Percentiles rank a stretch among this genome's conserved stretches.
Conservation (phyloP, 2,888 invertebrate species). For the Epinotia brunnichana region DNA sequence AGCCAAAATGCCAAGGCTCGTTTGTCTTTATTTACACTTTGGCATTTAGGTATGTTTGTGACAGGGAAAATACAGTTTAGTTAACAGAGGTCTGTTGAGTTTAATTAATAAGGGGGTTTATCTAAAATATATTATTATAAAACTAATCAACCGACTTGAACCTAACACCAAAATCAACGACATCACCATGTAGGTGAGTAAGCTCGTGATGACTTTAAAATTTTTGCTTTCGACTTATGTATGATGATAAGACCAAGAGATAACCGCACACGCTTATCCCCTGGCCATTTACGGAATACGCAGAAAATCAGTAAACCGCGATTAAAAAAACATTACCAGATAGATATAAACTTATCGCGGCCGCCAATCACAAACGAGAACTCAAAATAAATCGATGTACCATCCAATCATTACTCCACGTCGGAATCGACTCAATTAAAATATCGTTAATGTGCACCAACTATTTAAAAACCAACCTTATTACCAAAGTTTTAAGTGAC, state of each 20-base stretch:
- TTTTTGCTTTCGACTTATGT: constrained; percentile 8
- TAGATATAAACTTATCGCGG: constrained; percentile 80
- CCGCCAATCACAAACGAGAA: constrained; percentile 83
- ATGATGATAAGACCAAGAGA: constrained; percentile 10
- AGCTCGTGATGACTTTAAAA: constrained; percentile 11
- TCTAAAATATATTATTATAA: too few relatives aligned
- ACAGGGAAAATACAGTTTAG: too few relatives aligned
- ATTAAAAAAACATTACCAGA: constrained; percentile 81
- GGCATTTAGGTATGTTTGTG: too few relatives aligned
- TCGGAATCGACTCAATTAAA: constrained; percentile 84
- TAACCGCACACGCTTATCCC: constrained; percentile 11
- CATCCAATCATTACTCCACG: constrained; percentile 84
- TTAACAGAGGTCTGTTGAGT: too few relatives aligned
- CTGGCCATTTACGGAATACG: constrained; percentile 54
- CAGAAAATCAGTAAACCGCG: constrained; percentile 65
- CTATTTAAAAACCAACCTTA: constrained; percentile 68
- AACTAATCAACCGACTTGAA: neutral
- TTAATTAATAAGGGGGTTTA: too few relatives aligned
- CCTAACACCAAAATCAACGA: neutral
- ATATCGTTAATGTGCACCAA: constrained; percentile 78
- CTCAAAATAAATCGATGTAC: constrained; percentile 83
- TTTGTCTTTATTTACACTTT: too few relatives aligned
- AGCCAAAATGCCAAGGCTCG: too few relatives aligned
- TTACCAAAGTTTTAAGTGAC: constrained; percentile 53
- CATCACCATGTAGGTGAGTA: neutral